Conservation (phyloP, 2,113 vertebrate genomes). For the Pteropus alecto region DNA sequence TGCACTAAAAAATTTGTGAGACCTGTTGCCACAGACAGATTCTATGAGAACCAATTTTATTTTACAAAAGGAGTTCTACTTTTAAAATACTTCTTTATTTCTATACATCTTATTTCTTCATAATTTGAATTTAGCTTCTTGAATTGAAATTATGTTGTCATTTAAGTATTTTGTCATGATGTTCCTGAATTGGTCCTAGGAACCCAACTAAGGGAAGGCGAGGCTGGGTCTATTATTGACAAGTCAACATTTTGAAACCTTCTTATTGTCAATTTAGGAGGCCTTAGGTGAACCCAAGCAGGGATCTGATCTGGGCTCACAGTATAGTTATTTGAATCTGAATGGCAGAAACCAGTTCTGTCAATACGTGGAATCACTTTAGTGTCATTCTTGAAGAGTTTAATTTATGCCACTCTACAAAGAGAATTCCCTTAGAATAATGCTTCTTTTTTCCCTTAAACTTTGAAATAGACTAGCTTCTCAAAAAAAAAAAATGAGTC, state of each 20-base stretch:
- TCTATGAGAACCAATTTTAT: background rate
- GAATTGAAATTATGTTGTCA: background rate
- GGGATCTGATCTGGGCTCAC: background rate
- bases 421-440: background rate
- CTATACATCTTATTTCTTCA: background rate
- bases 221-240: background rate
- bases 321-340: background rate
- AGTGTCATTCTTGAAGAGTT: background rate
- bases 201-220: background rate
- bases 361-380: background rate
- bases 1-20: background rate
- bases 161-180: background rate
- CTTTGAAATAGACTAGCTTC: constrained; percentile 12
- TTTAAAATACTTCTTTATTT: background rate
- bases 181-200: background rate
- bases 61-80: background rate
- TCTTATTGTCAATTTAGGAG: background rate
- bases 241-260: background rate
- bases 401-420: background rate
- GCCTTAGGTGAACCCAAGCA: background rate
- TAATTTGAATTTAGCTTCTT: background rate
- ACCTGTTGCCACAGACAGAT: background rate
- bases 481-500: background rate
- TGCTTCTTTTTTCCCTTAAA: background rate
- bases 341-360: background rate